Base-by-base conservation (phyloP, 2,113 vertebrate genomes). In the Catagonus wagneri region DNA sequence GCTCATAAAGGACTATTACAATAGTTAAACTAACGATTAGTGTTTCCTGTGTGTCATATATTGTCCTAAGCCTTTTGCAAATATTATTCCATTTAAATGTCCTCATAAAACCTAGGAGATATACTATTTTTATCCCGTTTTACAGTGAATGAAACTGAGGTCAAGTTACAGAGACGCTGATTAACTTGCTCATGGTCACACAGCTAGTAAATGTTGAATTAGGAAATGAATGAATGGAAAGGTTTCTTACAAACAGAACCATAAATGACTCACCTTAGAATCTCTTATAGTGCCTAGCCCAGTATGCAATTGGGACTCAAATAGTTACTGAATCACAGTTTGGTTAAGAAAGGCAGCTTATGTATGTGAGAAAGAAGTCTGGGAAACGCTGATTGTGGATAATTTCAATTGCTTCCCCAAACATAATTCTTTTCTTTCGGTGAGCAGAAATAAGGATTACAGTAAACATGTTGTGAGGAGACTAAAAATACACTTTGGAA, bases 401-500 rank as follows among this genome's bases (percentile, higher is more conserved):
- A 15, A 83, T 88, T 87, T 95, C 61, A 92, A 78, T 50, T 54
- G 32, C 87, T 89, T 95, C 34, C 58, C 88, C 36, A 93, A 87
- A 88, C 23, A 66, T 50, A 90, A 61, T 85, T 87, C 9, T 95
- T 83, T 95, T 88, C 32, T 50, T 95, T 87, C 86, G 72, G 20
- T 69, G 29, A 63, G 50, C 63, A 84, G 71, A 87, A 93, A 29
- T 60, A 61, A 86, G 44, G 17, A 27, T 80, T 76, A 74, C 15
- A 52, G 60, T 95, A 85, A 94, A 96, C 56, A 32, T 54, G 39
- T 60, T 69, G 63, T 74, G 36, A 96, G 52, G 89, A 93, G 23
- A 92, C 89, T 92, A 90, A 95, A 91, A 95, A 72, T 91, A 91
- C 65, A 74, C 32, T 88, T 93, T 80, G 71, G 39, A 96, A 61